A percentile compares a stretch with the other conserved stretches of the same genome.
Conservation (phyloP, 2,113 vertebrate genomes). For the Brevimyrus niger region DNA sequence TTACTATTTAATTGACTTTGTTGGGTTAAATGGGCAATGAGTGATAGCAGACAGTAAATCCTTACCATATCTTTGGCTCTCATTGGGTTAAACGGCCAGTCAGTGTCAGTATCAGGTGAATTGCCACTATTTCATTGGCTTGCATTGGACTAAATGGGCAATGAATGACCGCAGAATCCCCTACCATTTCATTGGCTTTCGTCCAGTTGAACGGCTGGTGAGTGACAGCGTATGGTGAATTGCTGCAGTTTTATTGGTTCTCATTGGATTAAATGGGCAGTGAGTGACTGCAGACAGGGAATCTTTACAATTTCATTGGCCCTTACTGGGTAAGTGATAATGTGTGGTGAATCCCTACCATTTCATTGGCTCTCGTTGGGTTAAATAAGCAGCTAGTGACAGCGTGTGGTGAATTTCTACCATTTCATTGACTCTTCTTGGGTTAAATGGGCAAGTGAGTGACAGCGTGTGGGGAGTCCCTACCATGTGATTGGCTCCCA, state of each 20-base stretch:
- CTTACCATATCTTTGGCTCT: neutral
- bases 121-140: neutral
- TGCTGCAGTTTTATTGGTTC: neutral
- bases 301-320: neutral
- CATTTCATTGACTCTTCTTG: neutral
- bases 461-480: neutral
- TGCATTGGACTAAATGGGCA: neutral
- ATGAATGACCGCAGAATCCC: neutral
- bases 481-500: neutral
- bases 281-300: neutral
- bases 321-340: neutral
- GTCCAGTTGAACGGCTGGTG: neutral
- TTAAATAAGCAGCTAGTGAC: neutral
- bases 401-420: neutral
- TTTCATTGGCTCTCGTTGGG: neutral
- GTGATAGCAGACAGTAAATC: neutral
- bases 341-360: neutral
- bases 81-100: neutral
- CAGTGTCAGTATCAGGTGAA: too few relatives aligned
- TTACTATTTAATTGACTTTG: neutral
- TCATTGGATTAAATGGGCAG: neutral
- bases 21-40: neutral
- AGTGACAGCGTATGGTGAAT: neutral
- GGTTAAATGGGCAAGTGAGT: neutral
- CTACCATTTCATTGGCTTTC: neutral